Percentiles rank a stretch among this genome's conserved stretches.
These are phyloP conservation scores for Anguilla obscura DNA, from an alignment of 2,797 vertebrate genomes.

Conservation along the genomic window DNA sequence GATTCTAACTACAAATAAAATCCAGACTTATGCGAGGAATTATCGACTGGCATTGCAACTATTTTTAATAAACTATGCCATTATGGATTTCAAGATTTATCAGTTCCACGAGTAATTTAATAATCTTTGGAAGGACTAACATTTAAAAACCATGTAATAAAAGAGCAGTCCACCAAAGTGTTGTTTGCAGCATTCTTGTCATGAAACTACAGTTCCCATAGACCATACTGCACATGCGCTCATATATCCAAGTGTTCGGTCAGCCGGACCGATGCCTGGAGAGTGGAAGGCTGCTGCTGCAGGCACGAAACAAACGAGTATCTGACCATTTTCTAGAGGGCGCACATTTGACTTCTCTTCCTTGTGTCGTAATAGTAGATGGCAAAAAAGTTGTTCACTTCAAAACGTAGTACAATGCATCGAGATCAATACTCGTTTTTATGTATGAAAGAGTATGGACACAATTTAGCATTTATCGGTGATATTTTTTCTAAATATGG, in stretches of 20 bases:
- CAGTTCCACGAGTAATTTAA: neutral
- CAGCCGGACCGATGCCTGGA: neutral
- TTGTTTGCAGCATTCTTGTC: neutral
- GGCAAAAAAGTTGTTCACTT: conserved; percentile 39
- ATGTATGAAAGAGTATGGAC: neutral
- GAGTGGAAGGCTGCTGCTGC: conserved; percentile 4
- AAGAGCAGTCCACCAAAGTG: neutral
- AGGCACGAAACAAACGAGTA: conserved; percentile 7
- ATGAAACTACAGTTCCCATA: conserved; percentile 33
- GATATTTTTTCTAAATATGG: neutral
- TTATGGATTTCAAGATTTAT: neutral
- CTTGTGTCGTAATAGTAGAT: conserved; percentile 21
- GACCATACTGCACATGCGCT: conserved; percentile 30
- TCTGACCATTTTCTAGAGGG: conserved; percentile 55
- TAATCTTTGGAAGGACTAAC: neutral
- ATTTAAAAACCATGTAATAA: neutral
- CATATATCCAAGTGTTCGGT: neutral
- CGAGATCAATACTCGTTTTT: neutral
- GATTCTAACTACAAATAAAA: too few species aligned
- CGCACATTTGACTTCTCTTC: conserved; percentile 48
- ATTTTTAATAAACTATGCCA: neutral
- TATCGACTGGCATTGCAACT: neutral
- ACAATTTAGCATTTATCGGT: neutral
- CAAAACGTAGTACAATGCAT: conserved; percentile 34
- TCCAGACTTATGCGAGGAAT: neutral